phyloP scores from a whole-genome alignment of 2,113 vertebrate genomes.

The Apistogramma diplotaenia region DNA sequence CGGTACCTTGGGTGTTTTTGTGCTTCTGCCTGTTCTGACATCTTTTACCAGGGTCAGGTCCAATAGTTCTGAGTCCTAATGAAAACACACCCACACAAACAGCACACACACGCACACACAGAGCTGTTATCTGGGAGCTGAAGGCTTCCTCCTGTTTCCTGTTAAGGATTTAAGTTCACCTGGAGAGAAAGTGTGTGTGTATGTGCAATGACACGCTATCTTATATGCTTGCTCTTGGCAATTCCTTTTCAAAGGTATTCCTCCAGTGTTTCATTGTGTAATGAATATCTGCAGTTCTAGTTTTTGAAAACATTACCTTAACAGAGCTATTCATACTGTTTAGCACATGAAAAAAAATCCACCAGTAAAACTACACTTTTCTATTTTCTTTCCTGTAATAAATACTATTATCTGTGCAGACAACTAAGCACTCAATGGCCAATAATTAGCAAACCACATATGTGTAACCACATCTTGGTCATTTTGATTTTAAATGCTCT shows the following conservation, averaged over 20 bases:
- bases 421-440: not conserved
- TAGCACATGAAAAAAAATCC: not conserved
- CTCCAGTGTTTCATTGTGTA: not conserved
- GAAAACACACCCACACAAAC: slow-evolving; percentile 1
- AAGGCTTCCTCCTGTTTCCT: slow-evolving; percentile 34
- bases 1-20: slow-evolving; percentile 78
- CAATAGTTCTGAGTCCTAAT: slow-evolving; percentile 78
- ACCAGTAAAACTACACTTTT: too few relatives aligned
- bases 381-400: not conserved
- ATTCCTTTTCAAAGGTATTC: not conserved
- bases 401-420: not conserved
- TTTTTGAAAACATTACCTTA: not conserved
- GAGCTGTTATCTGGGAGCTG: slow-evolving; percentile 5
- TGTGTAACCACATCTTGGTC: too few relatives aligned
- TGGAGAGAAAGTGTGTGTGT: not conserved
- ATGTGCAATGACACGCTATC: not conserved
- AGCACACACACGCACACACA: not conserved
- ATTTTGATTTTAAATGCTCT: too few relatives aligned
- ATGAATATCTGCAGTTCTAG: not conserved
- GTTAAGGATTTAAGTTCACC: slow-evolving; percentile 28
- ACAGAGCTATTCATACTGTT: not conserved
- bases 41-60: slow-evolving; percentile 79
- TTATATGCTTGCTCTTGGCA: not conserved
- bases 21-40: slow-evolving; percentile 78
- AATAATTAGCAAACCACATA: too few relatives aligned